These are phyloP conservation scores for Labeo calbasu DNA, from an alignment of 2,797 vertebrate species.

Conservation along the genomic window DNA sequence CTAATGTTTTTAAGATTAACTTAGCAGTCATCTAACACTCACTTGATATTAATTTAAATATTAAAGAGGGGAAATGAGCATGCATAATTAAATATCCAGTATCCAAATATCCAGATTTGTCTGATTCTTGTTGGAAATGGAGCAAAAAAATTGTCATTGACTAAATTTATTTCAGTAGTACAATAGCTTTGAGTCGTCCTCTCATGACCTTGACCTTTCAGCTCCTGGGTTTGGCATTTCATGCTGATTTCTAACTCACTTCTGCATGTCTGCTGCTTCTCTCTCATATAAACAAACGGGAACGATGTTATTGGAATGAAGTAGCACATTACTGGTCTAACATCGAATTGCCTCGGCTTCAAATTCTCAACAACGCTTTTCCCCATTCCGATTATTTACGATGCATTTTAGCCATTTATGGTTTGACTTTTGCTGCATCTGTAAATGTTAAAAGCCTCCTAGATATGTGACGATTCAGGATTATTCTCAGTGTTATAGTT, in stretches of 20 bases:
- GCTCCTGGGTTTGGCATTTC: slow-evolving; percentile 16
- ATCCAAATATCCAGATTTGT: neutral
- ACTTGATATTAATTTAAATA: slow-evolving; percentile 1
- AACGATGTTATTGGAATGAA: slow-evolving; percentile 39
- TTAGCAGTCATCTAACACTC: neutral
- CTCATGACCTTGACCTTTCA: slow-evolving; percentile 1
- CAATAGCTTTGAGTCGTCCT: neutral
- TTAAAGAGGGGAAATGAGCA: neutral
- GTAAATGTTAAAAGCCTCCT: slow-evolving; percentile 55
- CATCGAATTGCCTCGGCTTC: slow-evolving; percentile 37
- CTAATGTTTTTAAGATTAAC: neutral
- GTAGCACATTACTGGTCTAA: slow-evolving; percentile 38
- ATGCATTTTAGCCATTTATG: slow-evolving; percentile 22
- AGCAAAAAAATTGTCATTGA: neutral
- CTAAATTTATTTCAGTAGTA: neutral
- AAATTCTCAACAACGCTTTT: slow-evolving; percentile 21
- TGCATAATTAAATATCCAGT: neutral
- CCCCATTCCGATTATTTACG: slow-evolving; percentile 37
- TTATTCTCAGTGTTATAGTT: neutral
- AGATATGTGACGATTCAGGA: slow-evolving; percentile 43
- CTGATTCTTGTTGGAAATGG: neutral
- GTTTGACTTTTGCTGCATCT: slow-evolving; percentile 10
- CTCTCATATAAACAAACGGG: neutral
- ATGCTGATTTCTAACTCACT: slow-evolving; percentile 13
- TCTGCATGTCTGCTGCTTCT: neutral